Conservation (phyloP, 2,113 vertebrate species). For the Neogale vison region DNA sequence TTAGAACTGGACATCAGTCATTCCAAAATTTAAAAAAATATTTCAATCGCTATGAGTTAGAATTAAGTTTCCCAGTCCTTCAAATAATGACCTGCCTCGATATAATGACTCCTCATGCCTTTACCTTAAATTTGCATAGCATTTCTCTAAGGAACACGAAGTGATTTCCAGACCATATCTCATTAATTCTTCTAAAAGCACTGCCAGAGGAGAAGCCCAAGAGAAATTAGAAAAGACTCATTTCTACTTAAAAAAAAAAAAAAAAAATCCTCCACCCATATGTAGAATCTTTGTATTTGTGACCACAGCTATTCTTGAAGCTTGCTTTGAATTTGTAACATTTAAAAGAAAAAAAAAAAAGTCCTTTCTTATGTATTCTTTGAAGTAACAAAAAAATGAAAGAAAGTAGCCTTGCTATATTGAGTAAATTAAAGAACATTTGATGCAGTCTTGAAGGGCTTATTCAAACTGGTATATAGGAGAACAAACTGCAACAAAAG, state of each 20-base stretch:
- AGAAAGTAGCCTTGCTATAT: neutral
- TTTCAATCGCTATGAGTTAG: neutral
- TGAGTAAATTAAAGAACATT: neutral
- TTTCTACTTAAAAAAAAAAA: neutral
- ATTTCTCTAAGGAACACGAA: neutral
- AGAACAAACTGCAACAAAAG: neutral
- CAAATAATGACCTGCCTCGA: constrained; percentile 25
- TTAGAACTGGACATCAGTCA: neutral
- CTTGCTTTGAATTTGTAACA: neutral
- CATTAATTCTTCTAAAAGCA: constrained; percentile 57
- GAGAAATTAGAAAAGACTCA: constrained; percentile 28
- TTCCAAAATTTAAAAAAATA: constrained; percentile 39
- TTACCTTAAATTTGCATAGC: constrained; percentile 30
- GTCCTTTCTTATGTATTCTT: neutral
- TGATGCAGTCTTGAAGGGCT: neutral
- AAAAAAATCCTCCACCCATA: neutral
- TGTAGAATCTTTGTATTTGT: neutral
- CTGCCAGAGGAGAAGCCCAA: neutral
- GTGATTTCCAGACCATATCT: neutral
- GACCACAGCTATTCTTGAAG: neutral
- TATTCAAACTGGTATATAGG: neutral
- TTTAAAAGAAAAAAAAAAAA: constrained; percentile 16
- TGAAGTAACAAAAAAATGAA: constrained; percentile 6
- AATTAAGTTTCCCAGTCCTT: neutral
- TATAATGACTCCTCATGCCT: neutral